Evolutionary conservation across 2,797 vertebrate genomes (phyloP).

Genomic region (Acanthornis magna): DNA sequence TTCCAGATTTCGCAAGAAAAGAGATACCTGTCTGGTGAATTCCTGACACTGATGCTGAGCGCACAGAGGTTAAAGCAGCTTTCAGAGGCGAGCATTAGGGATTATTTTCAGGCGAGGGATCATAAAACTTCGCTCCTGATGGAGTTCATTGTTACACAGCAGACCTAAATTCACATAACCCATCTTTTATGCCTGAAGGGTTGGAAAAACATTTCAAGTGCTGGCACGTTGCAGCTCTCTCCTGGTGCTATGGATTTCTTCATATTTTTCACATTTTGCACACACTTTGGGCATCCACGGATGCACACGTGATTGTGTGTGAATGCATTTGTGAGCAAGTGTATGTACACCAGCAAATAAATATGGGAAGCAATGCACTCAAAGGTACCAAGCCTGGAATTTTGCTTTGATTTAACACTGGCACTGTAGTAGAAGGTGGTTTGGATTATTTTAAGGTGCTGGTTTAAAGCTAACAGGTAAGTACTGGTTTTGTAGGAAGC

Average conservation of each 20-base stretch:
- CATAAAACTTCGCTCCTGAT: background rate
- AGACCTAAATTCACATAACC: background rate
- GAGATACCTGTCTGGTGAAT: background rate
- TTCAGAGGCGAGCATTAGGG: background rate
- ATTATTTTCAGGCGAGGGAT: background rate
- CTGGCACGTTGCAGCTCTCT: background rate
- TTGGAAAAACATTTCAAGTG: background rate
- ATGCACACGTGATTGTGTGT: rapidly evolving
- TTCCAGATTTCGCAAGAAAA: background rate
- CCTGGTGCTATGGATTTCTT: background rate
- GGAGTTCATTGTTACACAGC: background rate
- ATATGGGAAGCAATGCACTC: background rate
- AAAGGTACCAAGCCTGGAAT: background rate
- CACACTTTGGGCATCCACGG: background rate
- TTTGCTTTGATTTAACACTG: background rate
- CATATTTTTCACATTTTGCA: background rate
- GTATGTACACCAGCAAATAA: background rate
- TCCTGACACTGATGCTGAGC: background rate
- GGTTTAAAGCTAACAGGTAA: background rate
- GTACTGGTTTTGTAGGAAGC: background rate
- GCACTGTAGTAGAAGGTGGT: background rate
- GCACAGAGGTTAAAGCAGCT: background rate
- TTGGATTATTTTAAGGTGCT: background rate
- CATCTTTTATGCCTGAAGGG: background rate
- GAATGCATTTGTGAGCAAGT: background rate